Evolutionary conservation across 1,140 invertebrate genomes (phyloP), one percentile per base, ranked within the genome.

Genomic region (Aethina tumida): DNA sequence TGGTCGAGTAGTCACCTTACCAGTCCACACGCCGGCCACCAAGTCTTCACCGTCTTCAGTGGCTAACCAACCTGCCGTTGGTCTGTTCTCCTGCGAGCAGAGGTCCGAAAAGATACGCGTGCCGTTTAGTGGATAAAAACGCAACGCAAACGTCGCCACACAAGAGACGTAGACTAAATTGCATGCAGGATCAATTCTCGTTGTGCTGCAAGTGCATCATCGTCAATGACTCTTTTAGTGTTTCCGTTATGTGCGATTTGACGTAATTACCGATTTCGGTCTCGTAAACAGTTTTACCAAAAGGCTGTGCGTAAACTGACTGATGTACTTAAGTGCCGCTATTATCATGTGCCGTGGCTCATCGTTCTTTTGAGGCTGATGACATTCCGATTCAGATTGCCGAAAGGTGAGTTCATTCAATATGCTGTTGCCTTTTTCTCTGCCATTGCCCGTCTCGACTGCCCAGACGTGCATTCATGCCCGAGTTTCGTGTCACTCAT

Each of bases 361-460:
- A n/a, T n/a, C 28, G 30, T 25, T 44, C 35, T 36, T 41, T 36
- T 40, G 33, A 43, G 39, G 37, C 47, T 49, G 45, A 50, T 53
- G 50, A 53, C 47, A 47, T 42, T 41, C 26, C 29, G 10, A 15
- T 35, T 39, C 34, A 29, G 19, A 30, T 28, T 43, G 47, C 47
- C 50, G 31, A 47, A 42, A 42, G 34, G 50, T 52, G 45, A 52
- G 45, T 49, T 12, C 12, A 12, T 6, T 5, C 14, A 7, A 5
- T 29, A n/a, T 12, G 12, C 27, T 5, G 5, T 5, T 13, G 5
- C 27, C 6, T 8, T n/a, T 8, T 8, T 13, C 5, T 7, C 27
- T 6, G 12, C 7, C 5, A n/a, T 8, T 13, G 12, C 5, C 6
- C 12, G 27, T n/a, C 12, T n/a, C 12, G 9, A 7, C 12, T 8